Conservation (phyloP, 2,113 vertebrate genomes). For the Bolborhynchus lineola region DNA sequence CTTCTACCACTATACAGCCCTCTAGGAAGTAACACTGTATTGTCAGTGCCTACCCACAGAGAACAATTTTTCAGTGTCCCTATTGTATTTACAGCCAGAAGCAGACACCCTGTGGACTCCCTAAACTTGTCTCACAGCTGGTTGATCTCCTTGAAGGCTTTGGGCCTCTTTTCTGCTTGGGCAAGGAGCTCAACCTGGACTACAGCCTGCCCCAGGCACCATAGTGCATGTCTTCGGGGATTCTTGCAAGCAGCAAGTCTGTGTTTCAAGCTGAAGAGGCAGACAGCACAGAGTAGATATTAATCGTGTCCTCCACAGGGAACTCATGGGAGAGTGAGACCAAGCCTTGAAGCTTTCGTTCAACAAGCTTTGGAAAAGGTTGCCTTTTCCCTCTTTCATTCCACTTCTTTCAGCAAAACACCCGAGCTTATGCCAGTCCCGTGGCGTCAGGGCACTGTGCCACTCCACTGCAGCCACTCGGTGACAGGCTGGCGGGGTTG, state of each 20-base stretch:
- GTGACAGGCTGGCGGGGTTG: neutral
- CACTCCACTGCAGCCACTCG: fast-evolving
- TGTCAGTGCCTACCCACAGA: neutral
- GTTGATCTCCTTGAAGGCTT: neutral
- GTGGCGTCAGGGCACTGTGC: neutral
- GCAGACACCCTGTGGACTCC: neutral
- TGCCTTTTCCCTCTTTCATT: neutral
- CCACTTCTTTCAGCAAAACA: neutral
- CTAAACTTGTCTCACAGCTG: neutral
- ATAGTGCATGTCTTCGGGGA: neutral
- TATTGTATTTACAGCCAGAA: neutral
- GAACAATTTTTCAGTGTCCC: neutral
- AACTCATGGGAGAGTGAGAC: neutral
- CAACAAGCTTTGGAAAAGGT: neutral
- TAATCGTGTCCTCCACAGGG: neutral
- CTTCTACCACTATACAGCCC: neutral
- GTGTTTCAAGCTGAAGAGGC: neutral
- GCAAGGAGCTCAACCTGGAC: fast-evolving
- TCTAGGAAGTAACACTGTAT: neutral
- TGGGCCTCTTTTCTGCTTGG: neutral
- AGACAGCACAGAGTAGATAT: neutral
- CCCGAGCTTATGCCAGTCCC: neutral
- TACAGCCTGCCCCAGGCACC: neutral
- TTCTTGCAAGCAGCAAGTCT: fast-evolving
- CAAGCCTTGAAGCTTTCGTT: neutral